phyloP scores from a whole-genome alignment of 1,140 invertebrate genomes.

The Spodoptera litura region DNA sequence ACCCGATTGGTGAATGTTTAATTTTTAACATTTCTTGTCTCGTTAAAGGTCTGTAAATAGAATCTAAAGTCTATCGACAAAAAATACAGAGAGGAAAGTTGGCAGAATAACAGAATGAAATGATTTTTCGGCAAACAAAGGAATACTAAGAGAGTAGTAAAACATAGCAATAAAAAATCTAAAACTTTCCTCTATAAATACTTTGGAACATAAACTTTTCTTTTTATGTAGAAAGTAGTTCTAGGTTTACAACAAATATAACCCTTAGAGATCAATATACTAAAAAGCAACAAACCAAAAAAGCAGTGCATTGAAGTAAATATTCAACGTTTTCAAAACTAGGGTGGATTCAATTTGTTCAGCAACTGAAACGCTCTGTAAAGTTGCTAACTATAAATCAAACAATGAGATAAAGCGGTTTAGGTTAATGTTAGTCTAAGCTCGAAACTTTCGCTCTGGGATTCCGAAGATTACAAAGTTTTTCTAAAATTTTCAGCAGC shows the following conservation, averaged over 20 bases:
- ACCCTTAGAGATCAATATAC: neutral
- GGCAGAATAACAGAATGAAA: neutral
- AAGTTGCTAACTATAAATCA: slow-evolving; percentile 47
- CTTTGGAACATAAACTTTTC: neutral
- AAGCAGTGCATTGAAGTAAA: neutral
- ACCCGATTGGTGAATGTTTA: slow-evolving; percentile 5
- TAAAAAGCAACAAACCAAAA: neutral
- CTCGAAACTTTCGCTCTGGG: slow-evolving; percentile 25
- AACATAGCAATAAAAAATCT: slow-evolving; percentile 10
- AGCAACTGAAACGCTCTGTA: slow-evolving; percentile 30
- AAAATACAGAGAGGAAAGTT: neutral
- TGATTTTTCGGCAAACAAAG: neutral
- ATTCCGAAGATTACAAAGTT: slow-evolving; percentile 37
- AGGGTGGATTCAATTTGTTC: slow-evolving; percentile 26
- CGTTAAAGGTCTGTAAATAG: slow-evolving; percentile 24
- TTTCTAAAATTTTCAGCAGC: slow-evolving; percentile 11
- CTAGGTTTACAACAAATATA: neutral
- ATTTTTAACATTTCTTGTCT: slow-evolving; percentile 3
- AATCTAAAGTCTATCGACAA: neutral
- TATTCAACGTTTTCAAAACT: slow-evolving; percentile 15
- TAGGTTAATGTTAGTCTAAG: slow-evolving; percentile 46
- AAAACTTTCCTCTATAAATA: slow-evolving; percentile 16
- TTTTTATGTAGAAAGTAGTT: slow-evolving; percentile 4
- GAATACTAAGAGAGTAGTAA: neutral
- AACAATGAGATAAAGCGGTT: slow-evolving; percentile 44